phyloP scores from a whole-genome alignment of 2,797 vertebrate species.

The Cynopterus sphinx region DNA sequence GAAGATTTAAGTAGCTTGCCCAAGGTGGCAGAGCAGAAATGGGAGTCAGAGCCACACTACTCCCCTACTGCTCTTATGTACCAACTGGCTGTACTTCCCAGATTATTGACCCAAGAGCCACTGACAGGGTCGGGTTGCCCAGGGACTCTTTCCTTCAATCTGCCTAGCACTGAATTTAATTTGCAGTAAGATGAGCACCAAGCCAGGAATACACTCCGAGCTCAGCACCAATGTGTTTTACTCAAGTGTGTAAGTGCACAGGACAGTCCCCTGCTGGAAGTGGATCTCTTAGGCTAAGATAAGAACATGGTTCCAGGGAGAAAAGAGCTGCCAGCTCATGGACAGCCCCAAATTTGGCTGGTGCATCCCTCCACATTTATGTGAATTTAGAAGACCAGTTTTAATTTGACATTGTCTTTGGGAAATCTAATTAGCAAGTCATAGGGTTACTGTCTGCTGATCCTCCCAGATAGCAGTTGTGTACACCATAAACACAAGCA shows the following conservation, averaged over 20 bases:
- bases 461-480: slow-evolving; percentile 51
- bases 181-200: background rate
- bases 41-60: background rate
- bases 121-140: background rate
- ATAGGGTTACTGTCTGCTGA: slow-evolving; percentile 63
- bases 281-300: background rate
- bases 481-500: slow-evolving; percentile 34
- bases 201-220: background rate
- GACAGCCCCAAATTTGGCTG: background rate
- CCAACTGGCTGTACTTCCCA: background rate
- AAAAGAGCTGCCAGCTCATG: background rate
- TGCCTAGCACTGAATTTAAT: background rate
- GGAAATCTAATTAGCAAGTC: slow-evolving; percentile 70
- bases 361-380: slow-evolving; percentile 20
- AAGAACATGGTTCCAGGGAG: background rate
- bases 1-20: background rate
- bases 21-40: background rate
- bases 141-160: background rate
- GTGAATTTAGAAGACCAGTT: slow-evolving; percentile 36
- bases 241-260: background rate
- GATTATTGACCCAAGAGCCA: background rate
- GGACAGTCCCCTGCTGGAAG: background rate
- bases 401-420: slow-evolving; percentile 72
- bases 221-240: background rate
- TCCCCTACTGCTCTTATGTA: rapidly evolving